A percentile compares a stretch with the other conserved stretches of the same genome.
These are phyloP conservation scores for Bergia puertoricense DNA, from an alignment of 92 coral and sea anemone species.

Conservation along the genomic window DNA sequence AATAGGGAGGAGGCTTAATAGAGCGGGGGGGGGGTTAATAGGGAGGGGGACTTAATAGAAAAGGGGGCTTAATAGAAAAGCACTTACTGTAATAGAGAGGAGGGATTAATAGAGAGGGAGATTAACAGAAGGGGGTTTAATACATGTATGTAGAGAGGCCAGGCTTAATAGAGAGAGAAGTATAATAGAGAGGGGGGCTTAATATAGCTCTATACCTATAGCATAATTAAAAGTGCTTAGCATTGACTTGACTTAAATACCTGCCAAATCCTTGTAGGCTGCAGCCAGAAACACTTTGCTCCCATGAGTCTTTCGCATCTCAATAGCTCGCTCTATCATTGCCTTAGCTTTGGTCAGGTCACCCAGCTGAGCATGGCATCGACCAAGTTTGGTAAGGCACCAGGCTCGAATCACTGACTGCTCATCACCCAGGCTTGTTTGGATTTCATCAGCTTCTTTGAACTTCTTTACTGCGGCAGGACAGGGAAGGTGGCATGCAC, in stretches of 20 bases:
- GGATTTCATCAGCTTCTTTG: slow-evolving; percentile 79
- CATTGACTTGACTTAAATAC: slow-evolving; percentile 39
- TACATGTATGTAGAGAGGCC: too few species aligned
- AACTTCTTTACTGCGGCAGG: slow-evolving; percentile 88
- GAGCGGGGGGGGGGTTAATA: too few species aligned
- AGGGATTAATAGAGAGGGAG: too few species aligned
- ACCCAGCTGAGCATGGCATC: slow-evolving; percentile 71
- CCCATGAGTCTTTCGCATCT: slow-evolving; percentile 60
- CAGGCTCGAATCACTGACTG: slow-evolving; percentile 70
- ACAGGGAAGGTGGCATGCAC: slow-evolving; percentile 95
- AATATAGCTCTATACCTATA: too few species aligned
- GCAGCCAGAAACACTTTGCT: slow-evolving; percentile 73
- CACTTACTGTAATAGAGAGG: too few species aligned
- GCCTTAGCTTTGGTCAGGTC: slow-evolving; percentile 65
- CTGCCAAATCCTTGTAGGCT: slow-evolving; percentile 87
- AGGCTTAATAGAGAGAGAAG: not conserved
- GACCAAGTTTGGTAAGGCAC: slow-evolving; percentile 89
- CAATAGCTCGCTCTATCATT: slow-evolving; percentile 76
- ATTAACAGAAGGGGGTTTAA: too few species aligned
- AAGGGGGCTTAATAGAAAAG: too few species aligned
- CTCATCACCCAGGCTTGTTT: slow-evolving; percentile 72
- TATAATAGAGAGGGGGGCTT: not conserved
- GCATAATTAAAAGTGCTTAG: too few species aligned
- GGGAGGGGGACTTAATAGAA: too few species aligned
- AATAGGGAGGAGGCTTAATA: too few species aligned